Evolutionary conservation across 2,797 vertebrate species (phyloP).

Genomic region (Enteromius radiatus): DNA sequence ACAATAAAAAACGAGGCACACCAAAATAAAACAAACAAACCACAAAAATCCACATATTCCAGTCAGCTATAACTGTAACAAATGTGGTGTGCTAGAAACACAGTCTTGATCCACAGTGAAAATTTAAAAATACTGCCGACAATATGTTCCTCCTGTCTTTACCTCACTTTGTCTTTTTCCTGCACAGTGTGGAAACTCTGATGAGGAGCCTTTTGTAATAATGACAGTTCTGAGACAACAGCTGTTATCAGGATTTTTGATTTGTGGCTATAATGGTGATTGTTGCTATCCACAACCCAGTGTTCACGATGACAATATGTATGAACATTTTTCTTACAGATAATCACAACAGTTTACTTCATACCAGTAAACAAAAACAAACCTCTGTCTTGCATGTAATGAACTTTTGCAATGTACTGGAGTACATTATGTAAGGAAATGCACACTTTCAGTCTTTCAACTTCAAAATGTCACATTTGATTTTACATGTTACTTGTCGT

Average conservation of each 20-base stretch:
- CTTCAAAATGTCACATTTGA: not conserved
- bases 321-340: not conserved
- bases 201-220: conserved; percentile 21
- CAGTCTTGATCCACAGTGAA: conserved; percentile 17
- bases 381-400: not conserved
- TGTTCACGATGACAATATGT: conserved; percentile 3
- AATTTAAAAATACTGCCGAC: conserved; percentile 45
- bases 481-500: not conserved
- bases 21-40: conserved; percentile 48
- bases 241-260: conserved; percentile 32
- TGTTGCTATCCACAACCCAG: conserved; percentile 5
- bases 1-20: conserved; percentile 42
- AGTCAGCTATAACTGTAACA: conserved; percentile 45
- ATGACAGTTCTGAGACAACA: conserved; percentile 40
- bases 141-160: conserved; percentile 29
- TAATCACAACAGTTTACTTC: conserved; percentile 11
- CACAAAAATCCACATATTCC: conserved; percentile 41
- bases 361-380: not conserved
- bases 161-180: conserved; percentile 35
- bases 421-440: no score
- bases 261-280: conserved; percentile 25
- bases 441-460: not conserved
- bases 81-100: conserved; percentile 38
- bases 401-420: no score
- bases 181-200: not conserved